These are phyloP conservation scores for Gouania willdenowi DNA, from an alignment of 2,797 vertebrate genomes.

Conservation along the genomic window DNA sequence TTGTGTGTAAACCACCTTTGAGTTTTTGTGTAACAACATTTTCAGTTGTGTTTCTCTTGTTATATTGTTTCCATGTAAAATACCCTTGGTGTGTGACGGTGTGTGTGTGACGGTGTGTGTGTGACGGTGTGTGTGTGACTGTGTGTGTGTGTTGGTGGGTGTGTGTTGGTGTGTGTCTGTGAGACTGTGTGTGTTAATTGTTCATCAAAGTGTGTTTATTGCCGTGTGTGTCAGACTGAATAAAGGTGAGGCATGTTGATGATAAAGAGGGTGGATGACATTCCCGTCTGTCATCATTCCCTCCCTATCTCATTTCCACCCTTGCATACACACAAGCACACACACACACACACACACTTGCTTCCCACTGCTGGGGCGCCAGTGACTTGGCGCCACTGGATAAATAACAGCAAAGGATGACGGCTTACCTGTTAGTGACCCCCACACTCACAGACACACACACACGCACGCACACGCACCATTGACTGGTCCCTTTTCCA, in stretches of 20 bases:
- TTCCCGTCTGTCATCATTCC: constrained; percentile 68
- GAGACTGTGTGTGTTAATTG: constrained; percentile 38
- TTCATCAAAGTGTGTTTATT: constrained; percentile 34
- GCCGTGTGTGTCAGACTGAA: constrained; percentile 51
- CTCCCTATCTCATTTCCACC: constrained; percentile 52
- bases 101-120: too few relatives aligned
- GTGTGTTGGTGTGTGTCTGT: constrained; percentile 4
- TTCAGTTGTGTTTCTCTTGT: not conserved
- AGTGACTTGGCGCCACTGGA: constrained; percentile 48
- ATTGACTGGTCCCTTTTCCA: constrained; percentile 36
- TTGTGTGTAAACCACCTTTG: too few relatives aligned
- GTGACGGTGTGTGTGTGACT: too few relatives aligned
- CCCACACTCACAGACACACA: constrained; percentile 9
- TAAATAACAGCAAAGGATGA: constrained; percentile 53
- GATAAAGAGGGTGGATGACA: constrained; percentile 69
- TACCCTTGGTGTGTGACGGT: not conserved
- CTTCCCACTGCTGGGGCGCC: constrained; percentile 24
- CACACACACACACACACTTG: constrained; percentile 13
- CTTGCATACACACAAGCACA: constrained; percentile 10
- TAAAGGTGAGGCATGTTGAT: constrained; percentile 62
- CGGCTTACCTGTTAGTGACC: constrained; percentile 67
- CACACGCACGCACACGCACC: constrained; percentile 6
- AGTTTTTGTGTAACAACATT: too few relatives aligned
- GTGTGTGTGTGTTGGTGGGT: constrained; percentile 3
- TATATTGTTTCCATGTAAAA: not conserved